phyloP scores from a whole-genome alignment of 2,113 vertebrate genomes.

The Phocoena phocoena region DNA sequence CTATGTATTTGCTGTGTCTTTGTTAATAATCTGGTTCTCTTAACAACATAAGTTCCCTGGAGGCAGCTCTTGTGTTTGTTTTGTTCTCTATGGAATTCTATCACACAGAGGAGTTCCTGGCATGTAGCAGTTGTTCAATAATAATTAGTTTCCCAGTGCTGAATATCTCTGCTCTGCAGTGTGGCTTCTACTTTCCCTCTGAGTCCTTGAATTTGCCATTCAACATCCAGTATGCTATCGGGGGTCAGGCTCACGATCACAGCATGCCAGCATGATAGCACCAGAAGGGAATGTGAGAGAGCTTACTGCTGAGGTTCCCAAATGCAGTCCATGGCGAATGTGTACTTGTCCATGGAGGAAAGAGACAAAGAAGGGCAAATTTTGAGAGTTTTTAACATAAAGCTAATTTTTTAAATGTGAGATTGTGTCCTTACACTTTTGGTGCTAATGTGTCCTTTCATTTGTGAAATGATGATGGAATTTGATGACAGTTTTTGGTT shows the following conservation, averaged over 20 bases:
- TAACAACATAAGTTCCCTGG: background rate
- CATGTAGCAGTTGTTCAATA: background rate
- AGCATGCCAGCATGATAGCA: background rate
- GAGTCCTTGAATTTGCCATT: background rate
- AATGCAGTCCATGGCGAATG: background rate
- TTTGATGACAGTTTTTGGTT: background rate
- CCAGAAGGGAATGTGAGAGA: background rate
- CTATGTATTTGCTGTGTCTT: background rate
- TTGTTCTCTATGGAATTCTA: background rate
- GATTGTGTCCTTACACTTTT: background rate
- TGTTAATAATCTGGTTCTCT: background rate
- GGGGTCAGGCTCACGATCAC: background rate
- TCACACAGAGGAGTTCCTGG: background rate
- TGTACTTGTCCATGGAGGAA: background rate
- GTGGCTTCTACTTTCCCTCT: background rate
- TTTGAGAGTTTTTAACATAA: background rate
- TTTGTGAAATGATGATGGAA: background rate
- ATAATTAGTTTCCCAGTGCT: background rate
- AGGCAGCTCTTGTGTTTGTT: background rate
- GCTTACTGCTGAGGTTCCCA: background rate
- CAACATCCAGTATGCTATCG: rapidly evolving
- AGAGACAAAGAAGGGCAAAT: background rate
- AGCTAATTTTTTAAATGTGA: background rate
- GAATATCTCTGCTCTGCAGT: background rate
- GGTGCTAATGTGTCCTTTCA: background rate